These are phyloP conservation scores for Myanophis thanlyinensis DNA, from an alignment of 2,113 vertebrate species.

Conservation along the genomic window DNA sequence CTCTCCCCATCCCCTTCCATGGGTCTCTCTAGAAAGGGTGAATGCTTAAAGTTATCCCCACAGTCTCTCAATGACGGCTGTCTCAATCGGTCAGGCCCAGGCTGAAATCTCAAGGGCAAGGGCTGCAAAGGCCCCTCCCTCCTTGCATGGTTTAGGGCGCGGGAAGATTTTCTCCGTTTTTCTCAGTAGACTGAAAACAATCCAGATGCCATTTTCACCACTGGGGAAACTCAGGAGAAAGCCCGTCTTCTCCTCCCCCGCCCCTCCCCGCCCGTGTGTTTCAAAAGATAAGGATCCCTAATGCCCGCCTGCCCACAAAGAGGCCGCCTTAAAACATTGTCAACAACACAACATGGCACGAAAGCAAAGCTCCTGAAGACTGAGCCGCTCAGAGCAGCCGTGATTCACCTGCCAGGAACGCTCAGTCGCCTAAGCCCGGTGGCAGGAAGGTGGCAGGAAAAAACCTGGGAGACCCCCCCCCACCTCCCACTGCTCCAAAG, in stretches of 20 bases:
- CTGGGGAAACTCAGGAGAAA: neutral
- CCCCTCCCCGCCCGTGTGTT: slow-evolving; percentile 3
- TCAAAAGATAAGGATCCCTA: slow-evolving; percentile 35
- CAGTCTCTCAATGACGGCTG: slow-evolving; percentile 10
- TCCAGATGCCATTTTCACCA: slow-evolving; percentile 26
- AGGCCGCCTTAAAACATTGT: slow-evolving; percentile 34
- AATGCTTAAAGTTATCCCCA: slow-evolving; percentile 16
- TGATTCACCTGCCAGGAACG: slow-evolving; percentile 1
- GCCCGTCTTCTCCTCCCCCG: neutral
- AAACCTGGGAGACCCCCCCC: neutral
- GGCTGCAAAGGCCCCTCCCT: neutral
- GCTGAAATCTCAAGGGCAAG: neutral
- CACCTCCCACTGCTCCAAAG: neutral
- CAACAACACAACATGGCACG: slow-evolving; percentile 34
- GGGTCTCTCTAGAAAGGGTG: neutral
- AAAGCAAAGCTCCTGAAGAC: slow-evolving; percentile 64
- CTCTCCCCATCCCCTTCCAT: neutral
- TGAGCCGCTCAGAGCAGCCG: neutral
- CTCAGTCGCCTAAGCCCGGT: slow-evolving; percentile 8
- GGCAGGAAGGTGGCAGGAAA: neutral
- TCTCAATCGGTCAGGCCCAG: neutral
- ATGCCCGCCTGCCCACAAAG: slow-evolving; percentile 22
- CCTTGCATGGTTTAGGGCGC: neutral
- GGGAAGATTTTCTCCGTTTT: neutral
- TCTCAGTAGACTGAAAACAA: neutral